Evolutionary conservation across 2,888 invertebrate genomes (phyloP), one percentile per base, ranked within the genome.

Genomic region (Tribolium freemani): DNA sequence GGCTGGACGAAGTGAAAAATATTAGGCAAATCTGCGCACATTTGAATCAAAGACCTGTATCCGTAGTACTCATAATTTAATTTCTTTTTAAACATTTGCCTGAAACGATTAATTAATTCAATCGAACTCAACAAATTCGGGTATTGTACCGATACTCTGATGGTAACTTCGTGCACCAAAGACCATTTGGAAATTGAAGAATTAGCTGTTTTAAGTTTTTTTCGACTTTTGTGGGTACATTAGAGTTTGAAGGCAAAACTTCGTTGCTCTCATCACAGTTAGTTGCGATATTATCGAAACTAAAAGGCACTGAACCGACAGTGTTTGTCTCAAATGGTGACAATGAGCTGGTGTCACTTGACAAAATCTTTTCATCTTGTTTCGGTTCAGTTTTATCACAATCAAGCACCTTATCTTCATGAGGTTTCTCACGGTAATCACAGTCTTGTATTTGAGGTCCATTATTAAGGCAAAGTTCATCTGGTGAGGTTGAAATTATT

Each of bases 141-240:
- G 1, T 38, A 9, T 38, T 8, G 5, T 67, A 67, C 67, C 57
- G 13, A 31, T 69, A 69, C 11, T 69, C 69, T 31, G 8, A 77
- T 5, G 88, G 83, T 3, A 90, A 81, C 48, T 88, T 87, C 0
- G 86, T 84, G 76, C 88, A 88, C 87, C 87, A 87, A 8, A 90
- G 84, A 1, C 90, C 90, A 0, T 87, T 83, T 0, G 87, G 84
- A 54, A 86, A 82, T 16, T 85, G 82, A 0, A 66, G 53, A 3
- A 90, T 85, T 20, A 90, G 72, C 8, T 26, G 69, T 58, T 75
- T 79, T 16, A 86, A 76, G 72, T 84, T 84, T 13, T 78, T 69
- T 69, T 82, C 82, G 1, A 86, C 76, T 9, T 61, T 63, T 16
- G 61, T 53, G 5, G 84, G 85, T 20, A 85, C 81, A 26, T 73